These are phyloP conservation scores for Ammodytes marinus DNA, from an alignment of 2,113 vertebrate species.

Conservation along the genomic window DNA sequence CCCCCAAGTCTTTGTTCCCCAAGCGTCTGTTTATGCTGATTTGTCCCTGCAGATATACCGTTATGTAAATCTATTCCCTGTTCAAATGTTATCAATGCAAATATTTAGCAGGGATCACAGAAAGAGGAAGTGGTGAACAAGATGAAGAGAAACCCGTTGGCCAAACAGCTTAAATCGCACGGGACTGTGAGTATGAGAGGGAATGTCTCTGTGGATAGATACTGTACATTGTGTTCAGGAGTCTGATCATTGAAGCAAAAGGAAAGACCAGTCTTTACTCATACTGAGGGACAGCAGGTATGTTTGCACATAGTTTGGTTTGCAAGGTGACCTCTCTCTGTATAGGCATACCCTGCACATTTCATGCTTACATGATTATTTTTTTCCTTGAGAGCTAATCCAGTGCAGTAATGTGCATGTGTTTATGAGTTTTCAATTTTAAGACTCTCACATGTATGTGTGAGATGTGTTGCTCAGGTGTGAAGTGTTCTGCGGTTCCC, in stretches of 20 bases:
- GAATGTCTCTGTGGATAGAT: conserved; percentile 11
- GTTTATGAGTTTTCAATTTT: conserved; percentile 50
- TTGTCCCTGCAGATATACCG: conserved; percentile 53
- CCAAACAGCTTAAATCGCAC: neutral
- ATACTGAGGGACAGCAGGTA: neutral
- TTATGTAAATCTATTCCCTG: conserved; percentile 61
- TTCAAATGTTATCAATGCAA: conserved; percentile 66
- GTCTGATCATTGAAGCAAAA: neutral
- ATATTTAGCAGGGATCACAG: conserved; percentile 43
- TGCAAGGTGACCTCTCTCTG: conserved; percentile 39
- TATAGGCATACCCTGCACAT: neutral
- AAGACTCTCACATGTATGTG: conserved; percentile 51
- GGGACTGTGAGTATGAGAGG: neutral
- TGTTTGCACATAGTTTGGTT: conserved; percentile 9
- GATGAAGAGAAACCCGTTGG: conserved; percentile 40
- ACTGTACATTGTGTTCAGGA: neutral
- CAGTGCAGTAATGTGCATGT: conserved; percentile 9
- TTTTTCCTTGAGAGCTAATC: conserved; percentile 17
- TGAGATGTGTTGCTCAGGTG: conserved; percentile 72
- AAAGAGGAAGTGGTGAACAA: conserved; percentile 50
- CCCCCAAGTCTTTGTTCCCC: neutral
- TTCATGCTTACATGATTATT: conserved; percentile 29
- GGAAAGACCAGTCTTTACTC: conserved; percentile 4
- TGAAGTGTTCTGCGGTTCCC: conserved; percentile 70
- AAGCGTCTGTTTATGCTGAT: conserved; percentile 30